These are phyloP conservation scores for Corythoichthys intestinalis DNA, from an alignment of 2,113 vertebrate species.

Conservation along the genomic window DNA sequence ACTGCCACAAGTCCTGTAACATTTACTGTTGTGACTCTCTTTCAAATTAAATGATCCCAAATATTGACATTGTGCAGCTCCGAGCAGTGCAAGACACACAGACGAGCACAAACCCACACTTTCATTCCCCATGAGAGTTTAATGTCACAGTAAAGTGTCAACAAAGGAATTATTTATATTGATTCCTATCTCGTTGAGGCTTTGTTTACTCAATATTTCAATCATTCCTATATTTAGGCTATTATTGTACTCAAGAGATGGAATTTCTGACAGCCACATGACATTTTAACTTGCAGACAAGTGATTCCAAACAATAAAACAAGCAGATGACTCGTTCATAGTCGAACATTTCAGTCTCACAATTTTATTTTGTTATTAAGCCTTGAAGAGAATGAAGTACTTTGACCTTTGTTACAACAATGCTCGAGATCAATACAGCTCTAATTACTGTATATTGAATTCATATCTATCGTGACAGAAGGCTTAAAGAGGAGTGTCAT, in stretches of 20 bases:
- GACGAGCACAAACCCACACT: neutral
- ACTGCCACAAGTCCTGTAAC: neutral
- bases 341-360: neutral
- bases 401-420: neutral
- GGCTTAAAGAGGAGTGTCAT: no score
- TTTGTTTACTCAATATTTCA: conserved; percentile 33
- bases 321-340: neutral
- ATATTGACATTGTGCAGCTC: neutral
- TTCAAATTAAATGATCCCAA: neutral
- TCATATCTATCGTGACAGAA: no score
- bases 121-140: conserved; percentile 19
- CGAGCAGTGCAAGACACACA: neutral
- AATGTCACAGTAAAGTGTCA: conserved; percentile 60
- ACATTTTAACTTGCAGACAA: conserved; percentile 43
- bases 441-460: neutral
- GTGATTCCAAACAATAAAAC: conserved; percentile 9
- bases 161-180: conserved; percentile 33
- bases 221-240: conserved; percentile 11
- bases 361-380: conserved; percentile 1
- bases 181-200: conserved; percentile 39
- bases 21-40: neutral
- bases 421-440: neutral
- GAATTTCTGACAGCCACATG: conserved; percentile 23
- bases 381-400: neutral
- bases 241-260: conserved; percentile 22